Evolutionary conservation across 2,797 vertebrate genomes (phyloP), one percentile per base, ranked within the genome.

Genomic region (Triplophysa yarkandensis): DNA sequence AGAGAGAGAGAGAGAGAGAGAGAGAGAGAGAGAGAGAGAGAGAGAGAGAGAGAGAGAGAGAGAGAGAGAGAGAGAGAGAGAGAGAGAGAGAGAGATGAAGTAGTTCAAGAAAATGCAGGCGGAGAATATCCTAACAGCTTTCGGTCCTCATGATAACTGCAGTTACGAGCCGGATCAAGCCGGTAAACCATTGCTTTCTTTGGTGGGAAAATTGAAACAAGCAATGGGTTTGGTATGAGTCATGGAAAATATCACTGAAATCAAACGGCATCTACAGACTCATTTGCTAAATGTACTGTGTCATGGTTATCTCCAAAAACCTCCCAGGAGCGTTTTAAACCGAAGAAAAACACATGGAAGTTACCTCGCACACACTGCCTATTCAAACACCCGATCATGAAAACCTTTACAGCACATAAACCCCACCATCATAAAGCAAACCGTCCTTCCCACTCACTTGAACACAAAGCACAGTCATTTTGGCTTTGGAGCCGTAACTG

Each of bases 261-360:
- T 64, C 71, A 54, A 64, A 64, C 19, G n/a, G 48, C 48, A 65
- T 65, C 71, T 65, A 73, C 14, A 41, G 50, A 48, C 36, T 65
- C 61, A 65, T 73, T 65, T 73, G 71, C 71, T 73, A 73, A 73
- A 73, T 65, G 71, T 73, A 54, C 71, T 73, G 71, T 34, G 44
- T 44, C 71, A n/a, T 28, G 36, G 71, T 64, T 55, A 65, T 65
- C 36, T 23, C 27, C 36, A 4, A 44, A 73, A 65, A 39, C 55
- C 71, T 73, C 61, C 61, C 61, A n/a, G 48, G 50, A 73, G 61
- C 17, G 34, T 48, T 65, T 65, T 73, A 73, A 65, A 65, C n/a
- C 41, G 61, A 17, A 62, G 36, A 16, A 44, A 39, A 65, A 43
- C 71, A 73, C 48, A 73, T 44, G 61, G 48, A 30, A 55, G 48